Percentiles rank a stretch among this genome's conserved stretches.
Conservation (phyloP, 2,797 vertebrate genomes). For the Gymnoscopelus microlampas region DNA sequence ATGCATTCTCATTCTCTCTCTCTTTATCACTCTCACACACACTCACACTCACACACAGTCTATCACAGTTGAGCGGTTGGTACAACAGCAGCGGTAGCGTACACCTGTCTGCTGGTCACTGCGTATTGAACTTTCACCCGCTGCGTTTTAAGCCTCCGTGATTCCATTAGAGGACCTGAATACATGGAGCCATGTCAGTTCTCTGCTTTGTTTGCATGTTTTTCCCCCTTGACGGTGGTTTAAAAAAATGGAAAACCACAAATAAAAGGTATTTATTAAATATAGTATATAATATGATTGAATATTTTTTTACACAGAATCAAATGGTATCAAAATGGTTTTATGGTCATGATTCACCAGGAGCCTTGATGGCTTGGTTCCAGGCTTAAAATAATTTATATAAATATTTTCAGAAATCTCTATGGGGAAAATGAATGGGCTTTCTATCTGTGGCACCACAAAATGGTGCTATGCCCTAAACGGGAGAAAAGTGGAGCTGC, state of each 20-base stretch:
- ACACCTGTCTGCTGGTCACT: constrained; percentile 72
- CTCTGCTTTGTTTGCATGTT: constrained; percentile 53
- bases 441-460: too few relatives aligned
- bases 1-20: too few relatives aligned
- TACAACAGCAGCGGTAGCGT: constrained; percentile 30
- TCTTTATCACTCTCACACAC: neutral
- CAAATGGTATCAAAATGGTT: too few relatives aligned
- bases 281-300: too few relatives aligned
- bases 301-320: too few relatives aligned
- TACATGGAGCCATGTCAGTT: constrained; percentile 65
- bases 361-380: too few relatives aligned
- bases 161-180: constrained; percentile 79
- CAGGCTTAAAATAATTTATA: constrained; percentile 10
- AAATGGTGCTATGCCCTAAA: too few relatives aligned
- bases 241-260: neutral
- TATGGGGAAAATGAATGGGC: too few relatives aligned
- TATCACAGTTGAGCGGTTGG: neutral
- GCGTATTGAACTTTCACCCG: constrained; percentile 77
- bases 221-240: too few relatives aligned
- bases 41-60: constrained; percentile 3
- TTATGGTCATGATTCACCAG: too few relatives aligned
- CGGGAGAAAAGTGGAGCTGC: too few relatives aligned
- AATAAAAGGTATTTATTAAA: constrained; percentile 27
- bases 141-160: constrained; percentile 81
- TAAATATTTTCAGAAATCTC: constrained; percentile 7